Evolutionary conservation across 2,113 vertebrate species (phyloP).

Genomic region (Propithecus coquereli): DNA sequence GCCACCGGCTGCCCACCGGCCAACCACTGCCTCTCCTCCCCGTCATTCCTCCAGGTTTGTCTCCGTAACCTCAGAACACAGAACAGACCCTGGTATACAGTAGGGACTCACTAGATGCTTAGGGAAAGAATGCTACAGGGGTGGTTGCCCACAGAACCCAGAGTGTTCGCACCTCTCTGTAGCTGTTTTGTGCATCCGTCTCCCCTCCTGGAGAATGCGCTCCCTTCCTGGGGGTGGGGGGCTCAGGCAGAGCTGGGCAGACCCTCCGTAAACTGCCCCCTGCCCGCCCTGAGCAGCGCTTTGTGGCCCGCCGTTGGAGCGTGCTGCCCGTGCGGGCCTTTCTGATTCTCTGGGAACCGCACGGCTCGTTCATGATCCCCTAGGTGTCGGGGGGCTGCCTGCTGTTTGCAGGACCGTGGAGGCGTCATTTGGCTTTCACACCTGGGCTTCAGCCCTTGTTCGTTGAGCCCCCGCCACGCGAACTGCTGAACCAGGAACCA

Average conservation of each 20-base stretch:
- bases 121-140: rapidly evolving
- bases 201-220: rapidly evolving
- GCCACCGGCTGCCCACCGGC: rapidly evolving
- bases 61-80: background rate
- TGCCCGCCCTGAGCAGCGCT: rapidly evolving
- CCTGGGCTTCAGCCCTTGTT: background rate
- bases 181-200: rapidly evolving
- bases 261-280: rapidly evolving
- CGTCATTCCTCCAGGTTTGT: rapidly evolving
- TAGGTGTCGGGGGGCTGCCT: rapidly evolving
- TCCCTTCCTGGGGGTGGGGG: no score
- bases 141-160: background rate
- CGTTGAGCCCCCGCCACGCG: rapidly evolving
- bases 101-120: background rate
- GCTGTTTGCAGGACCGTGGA: rapidly evolving
- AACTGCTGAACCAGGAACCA: background rate
- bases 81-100: background rate
- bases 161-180: rapidly evolving
- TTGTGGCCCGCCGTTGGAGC: rapidly evolving
- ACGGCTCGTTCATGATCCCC: rapidly evolving
- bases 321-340: rapidly evolving
- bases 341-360: rapidly evolving
- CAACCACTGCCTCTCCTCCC: no score
- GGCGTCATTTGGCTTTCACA: background rate
- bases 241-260: rapidly evolving